Base-by-base conservation (phyloP, 2,113 vertebrate genomes). In the Eclectus roratus region DNA sequence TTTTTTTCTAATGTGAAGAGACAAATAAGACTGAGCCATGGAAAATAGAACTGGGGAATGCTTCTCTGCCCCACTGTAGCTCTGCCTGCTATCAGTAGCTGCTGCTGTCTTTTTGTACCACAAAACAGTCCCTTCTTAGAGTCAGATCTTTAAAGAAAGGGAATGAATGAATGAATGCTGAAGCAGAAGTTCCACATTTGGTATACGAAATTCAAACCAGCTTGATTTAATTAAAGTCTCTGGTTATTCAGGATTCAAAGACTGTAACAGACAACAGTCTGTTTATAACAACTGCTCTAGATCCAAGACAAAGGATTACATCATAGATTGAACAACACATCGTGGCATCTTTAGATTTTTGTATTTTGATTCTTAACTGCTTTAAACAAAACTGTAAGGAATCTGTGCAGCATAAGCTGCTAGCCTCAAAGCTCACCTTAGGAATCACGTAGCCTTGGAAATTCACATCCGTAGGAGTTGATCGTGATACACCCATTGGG, bases 361-460 rank as follows among this genome's bases (percentile, higher is more conserved):
- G 4, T 17, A 29, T 61, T 29, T 94, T 95, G 56, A 35, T 31
- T 17, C 91, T 66, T 64, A 31, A 21, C 37, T 80, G 39, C 77
- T 80, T 82, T 66, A 43, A 66, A 63, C 11, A 73, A 79, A 92
- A 68, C 17, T 19, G 47, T 44, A 47, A 52, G n/a, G 20, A 55
- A 20, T 41, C 28, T 41, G 17, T 79, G 70, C 72, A 79, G 24
- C 9, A 11, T 8, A n/a, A 85, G 39, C 68, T 78, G 63, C 35
- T 69, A 49, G 19, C 17, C 55, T 71, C 58, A 66, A 28, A 58
- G 35, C 95, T 96, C 85, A 97, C 97, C 96, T 97, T 97, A 70
- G 97, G 97, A 44, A 98, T 97, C 70, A 94, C 76, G 6, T 96
- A 97, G 55, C 97, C 97, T 37, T 13, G 85, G 86, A 97, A 97